A percentile compares a stretch with the other conserved stretches of the same genome.
phyloP scores from a whole-genome alignment of 2,797 vertebrate genomes.

The Chrysocyon brachyurus region DNA sequence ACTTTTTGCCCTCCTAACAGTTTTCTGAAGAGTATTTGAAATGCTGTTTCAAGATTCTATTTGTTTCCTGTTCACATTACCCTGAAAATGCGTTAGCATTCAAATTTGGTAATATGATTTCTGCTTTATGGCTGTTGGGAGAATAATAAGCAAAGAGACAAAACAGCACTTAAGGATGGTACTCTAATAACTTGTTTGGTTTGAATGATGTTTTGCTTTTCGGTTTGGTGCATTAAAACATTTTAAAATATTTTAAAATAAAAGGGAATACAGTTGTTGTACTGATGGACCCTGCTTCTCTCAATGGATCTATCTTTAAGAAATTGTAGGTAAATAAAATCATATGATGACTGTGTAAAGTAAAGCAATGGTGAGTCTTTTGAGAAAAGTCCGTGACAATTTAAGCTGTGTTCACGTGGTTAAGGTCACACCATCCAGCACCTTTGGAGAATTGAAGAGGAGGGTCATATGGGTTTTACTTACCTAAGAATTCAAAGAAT shows the following conservation, averaged over 20 bases:
- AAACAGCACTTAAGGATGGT: conserved; percentile 67
- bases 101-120: conserved; percentile 77
- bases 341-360: background rate
- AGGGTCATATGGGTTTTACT: conserved; percentile 1
- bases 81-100: conserved; percentile 73
- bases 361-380: background rate
- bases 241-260: conserved; percentile 64
- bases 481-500: background rate
- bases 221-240: conserved; percentile 39
- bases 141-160: conserved; percentile 79
- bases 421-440: background rate
- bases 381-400: background rate
- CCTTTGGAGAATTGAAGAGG: background rate
- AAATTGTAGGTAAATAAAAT: conserved; percentile 54
- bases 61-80: conserved; percentile 68
- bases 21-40: conserved; percentile 89
- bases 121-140: conserved; percentile 74
- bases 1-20: conserved; percentile 92
- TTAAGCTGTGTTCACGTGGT: background rate
- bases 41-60: conserved; percentile 18
- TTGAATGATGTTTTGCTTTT: conserved; percentile 65
- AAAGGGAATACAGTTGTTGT: conserved; percentile 13
- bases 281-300: background rate
- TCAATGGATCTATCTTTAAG: conserved; percentile 41
- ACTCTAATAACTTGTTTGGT: conserved; percentile 59